These are phyloP conservation scores for Danaus chrysippus DNA, from an alignment of 2,888 invertebrate species.

Conservation along the genomic window DNA sequence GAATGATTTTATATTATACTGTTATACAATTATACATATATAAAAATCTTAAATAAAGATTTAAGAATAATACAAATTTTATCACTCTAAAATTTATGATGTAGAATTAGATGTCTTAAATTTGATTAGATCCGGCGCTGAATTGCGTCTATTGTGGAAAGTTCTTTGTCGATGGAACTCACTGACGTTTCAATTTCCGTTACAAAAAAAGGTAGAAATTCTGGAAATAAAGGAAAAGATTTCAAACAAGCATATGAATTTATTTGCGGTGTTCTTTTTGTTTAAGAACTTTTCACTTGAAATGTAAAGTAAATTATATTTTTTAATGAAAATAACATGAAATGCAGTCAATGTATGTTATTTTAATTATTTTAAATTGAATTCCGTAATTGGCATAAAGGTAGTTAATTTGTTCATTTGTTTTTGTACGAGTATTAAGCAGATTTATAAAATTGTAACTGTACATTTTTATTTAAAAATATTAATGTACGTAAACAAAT, in stretches of 20 bases:
- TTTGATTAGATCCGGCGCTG: conserved; percentile 37
- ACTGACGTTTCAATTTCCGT: conserved; percentile 58
- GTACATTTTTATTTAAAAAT: no score
- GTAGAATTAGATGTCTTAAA: conserved; percentile 34
- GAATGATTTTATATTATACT: background rate
- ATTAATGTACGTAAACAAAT: no score
- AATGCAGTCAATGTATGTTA: background rate
- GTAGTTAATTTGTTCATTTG: no score
- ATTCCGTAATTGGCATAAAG: no score
- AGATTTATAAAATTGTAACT: no score
- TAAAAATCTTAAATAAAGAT: background rate
- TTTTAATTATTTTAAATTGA: background rate
- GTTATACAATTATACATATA: background rate
- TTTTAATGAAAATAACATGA: no score
- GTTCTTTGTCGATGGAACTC: conserved; percentile 42
- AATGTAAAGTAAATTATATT: background rate
- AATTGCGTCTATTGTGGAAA: conserved; percentile 43
- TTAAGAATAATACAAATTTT: background rate
- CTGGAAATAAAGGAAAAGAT: conserved; percentile 33
- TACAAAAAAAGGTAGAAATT: conserved; percentile 38
- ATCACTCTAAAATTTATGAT: conserved; percentile 21
- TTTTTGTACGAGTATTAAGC: no score
- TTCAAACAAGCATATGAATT: conserved; percentile 19
- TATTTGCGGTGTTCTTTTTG: conserved; percentile 18
- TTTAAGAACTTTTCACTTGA: background rate